Conservation (phyloP, 2,113 vertebrate genomes). For the Megalops atlanticus region DNA sequence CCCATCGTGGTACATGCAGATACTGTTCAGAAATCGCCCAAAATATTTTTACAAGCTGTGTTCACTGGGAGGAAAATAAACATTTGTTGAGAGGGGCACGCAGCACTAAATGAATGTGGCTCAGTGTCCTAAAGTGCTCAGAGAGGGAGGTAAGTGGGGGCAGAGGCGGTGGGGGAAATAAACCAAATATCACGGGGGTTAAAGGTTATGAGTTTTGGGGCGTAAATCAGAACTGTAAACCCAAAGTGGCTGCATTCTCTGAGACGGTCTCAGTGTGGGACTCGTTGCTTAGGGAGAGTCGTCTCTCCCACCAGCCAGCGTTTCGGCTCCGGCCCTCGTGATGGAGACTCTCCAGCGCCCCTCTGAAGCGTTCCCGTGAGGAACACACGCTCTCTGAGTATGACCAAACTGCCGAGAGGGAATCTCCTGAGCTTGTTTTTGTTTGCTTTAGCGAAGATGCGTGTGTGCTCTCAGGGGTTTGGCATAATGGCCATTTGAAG, state of each 20-base stretch:
- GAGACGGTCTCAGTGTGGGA: constrained; percentile 39
- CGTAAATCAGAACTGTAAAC: constrained; percentile 13
- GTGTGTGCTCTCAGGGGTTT: not conserved
- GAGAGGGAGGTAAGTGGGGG: too few species aligned
- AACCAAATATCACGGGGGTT: not conserved
- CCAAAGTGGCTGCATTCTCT: constrained; percentile 24
- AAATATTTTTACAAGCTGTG: constrained; percentile 67
- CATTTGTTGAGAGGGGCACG: constrained; percentile 48
- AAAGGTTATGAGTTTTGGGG: not conserved
- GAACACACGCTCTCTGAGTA: too few species aligned
- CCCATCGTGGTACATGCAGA: constrained; percentile 50
- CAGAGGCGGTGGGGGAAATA: not conserved
- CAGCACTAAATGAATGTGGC: constrained; percentile 49
- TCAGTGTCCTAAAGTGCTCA: constrained; percentile 37
- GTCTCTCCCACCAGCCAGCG: too few species aligned
- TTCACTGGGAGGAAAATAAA: constrained; percentile 60
- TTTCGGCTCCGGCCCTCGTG: too few species aligned
- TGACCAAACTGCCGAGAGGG: not conserved
- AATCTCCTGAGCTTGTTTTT: not conserved
- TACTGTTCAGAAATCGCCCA: constrained; percentile 58
- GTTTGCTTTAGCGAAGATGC: not conserved
- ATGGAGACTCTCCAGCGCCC: too few species aligned
- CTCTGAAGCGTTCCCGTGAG: too few species aligned
- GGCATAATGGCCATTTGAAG: constrained; percentile 10
- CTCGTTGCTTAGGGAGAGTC: constrained; percentile 55